These are phyloP conservation scores for Polypterus bichir DNA, from an alignment of 2,113 vertebrate genomes.

Conservation along the genomic window DNA sequence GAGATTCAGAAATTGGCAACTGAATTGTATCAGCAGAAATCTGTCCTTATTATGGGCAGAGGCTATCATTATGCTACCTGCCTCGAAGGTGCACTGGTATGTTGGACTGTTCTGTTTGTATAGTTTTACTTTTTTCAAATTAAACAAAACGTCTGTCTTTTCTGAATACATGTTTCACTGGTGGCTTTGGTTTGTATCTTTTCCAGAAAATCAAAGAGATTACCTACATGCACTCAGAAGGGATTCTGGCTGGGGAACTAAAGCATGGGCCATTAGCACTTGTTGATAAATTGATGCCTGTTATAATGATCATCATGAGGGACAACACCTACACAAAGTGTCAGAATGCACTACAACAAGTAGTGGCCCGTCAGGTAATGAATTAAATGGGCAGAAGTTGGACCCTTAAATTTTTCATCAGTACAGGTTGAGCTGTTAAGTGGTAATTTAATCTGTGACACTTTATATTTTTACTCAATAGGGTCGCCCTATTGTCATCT, in stretches of 20 bases:
- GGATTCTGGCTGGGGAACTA: slow-evolving; percentile 89
- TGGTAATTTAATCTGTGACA: too few species aligned
- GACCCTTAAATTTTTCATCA: too few species aligned
- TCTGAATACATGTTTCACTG: too few species aligned
- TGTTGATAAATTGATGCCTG: slow-evolving; percentile 95
- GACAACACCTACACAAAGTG: slow-evolving; percentile 88
- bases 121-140: background rate
- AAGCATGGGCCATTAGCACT: slow-evolving; percentile 87
- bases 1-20: slow-evolving; percentile 88
- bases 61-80: slow-evolving; percentile 95
- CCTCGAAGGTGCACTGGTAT: slow-evolving; percentile 86
- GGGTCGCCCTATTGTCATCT: slow-evolving; percentile 91
- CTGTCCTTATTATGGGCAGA: slow-evolving; percentile 92
- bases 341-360: slow-evolving; percentile 93
- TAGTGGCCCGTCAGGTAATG: slow-evolving; percentile 78
- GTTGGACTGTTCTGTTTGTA: background rate
- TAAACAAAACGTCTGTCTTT: background rate
- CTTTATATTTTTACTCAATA: slow-evolving; percentile 25
- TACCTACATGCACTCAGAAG: slow-evolving; percentile 97
- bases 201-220: slow-evolving; percentile 96
- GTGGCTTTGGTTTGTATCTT: background rate
- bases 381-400: too few species aligned
- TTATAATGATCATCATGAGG: slow-evolving; percentile 98
- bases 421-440: too few species aligned
- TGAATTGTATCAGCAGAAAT: slow-evolving; percentile 93